A percentile compares a stretch with the other conserved stretches of the same genome.
These are phyloP conservation scores for Microcebus jonahi DNA, from an alignment of 2,113 vertebrate genomes.

Conservation along the genomic window DNA sequence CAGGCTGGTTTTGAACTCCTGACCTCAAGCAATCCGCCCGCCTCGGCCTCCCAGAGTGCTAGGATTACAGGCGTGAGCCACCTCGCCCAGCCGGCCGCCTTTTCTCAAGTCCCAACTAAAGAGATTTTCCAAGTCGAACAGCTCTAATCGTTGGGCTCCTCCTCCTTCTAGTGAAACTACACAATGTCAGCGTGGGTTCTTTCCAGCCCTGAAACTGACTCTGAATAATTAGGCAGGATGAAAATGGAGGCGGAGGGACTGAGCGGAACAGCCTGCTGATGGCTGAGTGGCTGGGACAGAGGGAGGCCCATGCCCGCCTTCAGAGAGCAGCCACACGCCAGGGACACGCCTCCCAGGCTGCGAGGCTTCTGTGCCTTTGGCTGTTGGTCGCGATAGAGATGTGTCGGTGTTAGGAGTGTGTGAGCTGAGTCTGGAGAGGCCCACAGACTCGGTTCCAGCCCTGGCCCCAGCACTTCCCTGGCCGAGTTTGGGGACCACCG, in stretches of 20 bases:
- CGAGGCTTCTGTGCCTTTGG: not conserved
- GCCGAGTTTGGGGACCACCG: not conserved
- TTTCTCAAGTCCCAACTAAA: not conserved
- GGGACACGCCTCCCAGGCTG: fast-evolving
- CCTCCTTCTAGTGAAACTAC: not conserved
- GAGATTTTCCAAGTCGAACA: not conserved
- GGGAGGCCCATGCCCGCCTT: fast-evolving
- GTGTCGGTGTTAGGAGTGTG: too few species aligned
- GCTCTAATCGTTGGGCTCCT: fast-evolving
- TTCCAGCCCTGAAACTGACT: not conserved
- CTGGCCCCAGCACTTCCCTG: not conserved
- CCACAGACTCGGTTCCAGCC: not conserved
- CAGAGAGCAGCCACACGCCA: not conserved
- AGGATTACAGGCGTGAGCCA: too few species aligned
- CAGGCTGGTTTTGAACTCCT: too few species aligned
- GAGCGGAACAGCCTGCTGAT: not conserved
- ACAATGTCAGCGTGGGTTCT: not conserved
- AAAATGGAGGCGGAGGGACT: not conserved
- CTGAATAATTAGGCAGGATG: not conserved
- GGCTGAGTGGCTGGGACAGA: not conserved
- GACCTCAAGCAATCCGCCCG: too few species aligned
- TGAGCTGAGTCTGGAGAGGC: not conserved
- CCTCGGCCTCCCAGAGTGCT: too few species aligned
- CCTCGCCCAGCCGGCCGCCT: not conserved
- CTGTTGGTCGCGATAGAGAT: not conserved